A percentile compares a stretch with the other conserved stretches of the same genome.
Conservation (phyloP, 2,113 vertebrate genomes). For the Canis aureus region DNA sequence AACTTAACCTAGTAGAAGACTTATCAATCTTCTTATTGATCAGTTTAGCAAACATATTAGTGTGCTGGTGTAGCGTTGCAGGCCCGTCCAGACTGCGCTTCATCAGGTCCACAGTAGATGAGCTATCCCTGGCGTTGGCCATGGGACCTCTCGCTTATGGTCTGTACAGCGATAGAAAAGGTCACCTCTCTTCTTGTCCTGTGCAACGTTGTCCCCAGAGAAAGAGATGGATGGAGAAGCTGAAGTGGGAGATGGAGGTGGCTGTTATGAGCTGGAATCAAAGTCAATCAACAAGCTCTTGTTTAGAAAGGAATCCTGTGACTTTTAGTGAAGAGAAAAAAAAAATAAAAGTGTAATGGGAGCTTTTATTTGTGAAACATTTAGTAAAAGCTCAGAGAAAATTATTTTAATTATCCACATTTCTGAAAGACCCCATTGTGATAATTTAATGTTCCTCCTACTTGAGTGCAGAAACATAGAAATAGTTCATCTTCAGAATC, state of each 20-base stretch:
- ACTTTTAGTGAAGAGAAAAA: neutral
- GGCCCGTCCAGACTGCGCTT: fast-evolving
- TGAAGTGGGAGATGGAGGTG: too few species aligned
- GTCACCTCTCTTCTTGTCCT: neutral
- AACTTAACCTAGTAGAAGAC: slow-evolving; percentile 77
- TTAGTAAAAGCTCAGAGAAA: neutral
- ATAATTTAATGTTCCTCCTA: fast-evolving
- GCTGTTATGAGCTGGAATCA: neutral
- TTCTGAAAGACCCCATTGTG: neutral
- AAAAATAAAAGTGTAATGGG: fast-evolving
- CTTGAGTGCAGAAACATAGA: fast-evolving
- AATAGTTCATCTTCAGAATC: neutral
- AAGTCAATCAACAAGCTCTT: neutral
- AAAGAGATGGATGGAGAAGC: neutral
- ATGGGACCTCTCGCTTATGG: fast-evolving
- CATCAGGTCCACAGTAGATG: neutral
- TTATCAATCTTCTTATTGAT: slow-evolving; percentile 88
- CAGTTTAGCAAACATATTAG: slow-evolving; percentile 80
- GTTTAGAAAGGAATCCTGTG: neutral
- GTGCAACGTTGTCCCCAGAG: neutral
- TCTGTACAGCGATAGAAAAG: fast-evolving
- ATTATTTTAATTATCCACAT: neutral
- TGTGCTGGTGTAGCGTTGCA: slow-evolving; percentile 29
- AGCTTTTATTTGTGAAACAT: neutral
- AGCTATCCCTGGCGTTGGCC: too few species aligned